Base-by-base conservation (phyloP, 2,797 vertebrate species). In the Cuniculus paca region DNA sequence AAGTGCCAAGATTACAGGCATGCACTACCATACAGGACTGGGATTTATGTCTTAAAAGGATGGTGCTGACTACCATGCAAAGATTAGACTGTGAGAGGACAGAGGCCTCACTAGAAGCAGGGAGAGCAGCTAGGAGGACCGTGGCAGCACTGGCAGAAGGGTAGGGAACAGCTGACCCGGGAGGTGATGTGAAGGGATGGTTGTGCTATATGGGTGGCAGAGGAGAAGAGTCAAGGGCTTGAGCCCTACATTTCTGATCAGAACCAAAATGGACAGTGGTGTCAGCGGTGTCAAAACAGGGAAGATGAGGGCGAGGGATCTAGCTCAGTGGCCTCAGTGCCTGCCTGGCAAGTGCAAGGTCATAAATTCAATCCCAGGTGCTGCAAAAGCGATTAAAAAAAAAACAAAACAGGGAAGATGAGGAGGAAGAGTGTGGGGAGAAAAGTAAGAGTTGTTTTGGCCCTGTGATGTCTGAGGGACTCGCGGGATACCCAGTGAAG, bases 191-290 rank as follows among this genome's bases (percentile, higher is more conserved):
- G 80, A 74, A 91, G 54, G 77, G 9, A 3, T 7, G 61, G 31
- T 12, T 36, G 26, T 75, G 61, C 50, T 0, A 0, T 24, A 11
- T 4, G 19, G 24, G 39, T 28, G 48, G 70, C 2, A 6, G 19
- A n/a, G 88, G 17, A 77, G 1, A 65, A 0, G 31, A 48, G 75
- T 61, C 83, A 11, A 74, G 70, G 81, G 58, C n/a, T n/a, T 0
- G n/a, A 77, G 19, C 2, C 26, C 36, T 56, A 48, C 50, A 26
- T 45, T 61, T 61, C 58, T 82, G 65, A 74, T 20, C 52, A 74
- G 61, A 0, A 4, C 60, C 42, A 1, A 9, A 60, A 31, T 36
- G 6, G 60, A n/a, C 0, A 50, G 74, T 34, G 26, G 54, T 1
- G 2, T 28, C 84, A n/a, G n/a, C n/a, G 60, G 16, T 50, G 80